phyloP scores from a whole-genome alignment of 2,888 invertebrate species.

The Parochlus steinenii region DNA sequence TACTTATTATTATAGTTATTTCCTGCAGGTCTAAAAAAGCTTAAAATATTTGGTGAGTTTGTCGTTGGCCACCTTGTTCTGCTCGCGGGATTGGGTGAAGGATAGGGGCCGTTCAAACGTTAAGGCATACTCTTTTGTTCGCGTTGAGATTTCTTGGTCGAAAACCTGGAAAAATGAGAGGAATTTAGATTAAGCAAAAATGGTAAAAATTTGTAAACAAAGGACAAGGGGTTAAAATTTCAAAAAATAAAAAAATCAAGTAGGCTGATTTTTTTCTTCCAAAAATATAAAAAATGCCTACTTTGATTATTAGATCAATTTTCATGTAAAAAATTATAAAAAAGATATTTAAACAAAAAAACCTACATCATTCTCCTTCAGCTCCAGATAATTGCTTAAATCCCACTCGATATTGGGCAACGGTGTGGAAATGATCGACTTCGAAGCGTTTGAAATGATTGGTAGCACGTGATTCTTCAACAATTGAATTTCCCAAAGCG shows the following conservation, averaged over 20 bases:
- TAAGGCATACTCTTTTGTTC: slow-evolving; percentile 55
- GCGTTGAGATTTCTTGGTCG: slow-evolving; percentile 58
- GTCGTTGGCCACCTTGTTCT: no score
- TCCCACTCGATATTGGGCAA: slow-evolving; percentile 53
- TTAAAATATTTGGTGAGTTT: no score
- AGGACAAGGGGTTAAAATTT: no score
- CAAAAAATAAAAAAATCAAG: background rate
- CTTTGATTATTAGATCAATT: background rate
- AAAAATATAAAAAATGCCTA: slow-evolving; percentile 3
- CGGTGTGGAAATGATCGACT: slow-evolving; percentile 44
- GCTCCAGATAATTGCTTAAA: slow-evolving; percentile 45
- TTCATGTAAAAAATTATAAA: slow-evolving; percentile 2
- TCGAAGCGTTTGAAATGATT: slow-evolving; percentile 51
- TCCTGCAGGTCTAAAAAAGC: background rate
- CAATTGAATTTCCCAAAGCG: slow-evolving; percentile 81
- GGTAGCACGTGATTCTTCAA: slow-evolving; percentile 59
- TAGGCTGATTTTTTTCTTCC: background rate
- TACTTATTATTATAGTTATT: background rate
- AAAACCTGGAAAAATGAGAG: slow-evolving; percentile 40
- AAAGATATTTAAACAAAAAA: slow-evolving; percentile 6
- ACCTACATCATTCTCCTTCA: slow-evolving; percentile 42
- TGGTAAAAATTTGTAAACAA: background rate
- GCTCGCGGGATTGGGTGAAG: no score
- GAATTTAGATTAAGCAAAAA: slow-evolving; percentile 6
- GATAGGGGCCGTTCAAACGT: slow-evolving; percentile 57